A percentile compares a stretch with the other conserved stretches of the same genome.
phyloP scores from a whole-genome alignment of 2,888 invertebrate genomes.

The Oconnorella tubifera region DNA sequence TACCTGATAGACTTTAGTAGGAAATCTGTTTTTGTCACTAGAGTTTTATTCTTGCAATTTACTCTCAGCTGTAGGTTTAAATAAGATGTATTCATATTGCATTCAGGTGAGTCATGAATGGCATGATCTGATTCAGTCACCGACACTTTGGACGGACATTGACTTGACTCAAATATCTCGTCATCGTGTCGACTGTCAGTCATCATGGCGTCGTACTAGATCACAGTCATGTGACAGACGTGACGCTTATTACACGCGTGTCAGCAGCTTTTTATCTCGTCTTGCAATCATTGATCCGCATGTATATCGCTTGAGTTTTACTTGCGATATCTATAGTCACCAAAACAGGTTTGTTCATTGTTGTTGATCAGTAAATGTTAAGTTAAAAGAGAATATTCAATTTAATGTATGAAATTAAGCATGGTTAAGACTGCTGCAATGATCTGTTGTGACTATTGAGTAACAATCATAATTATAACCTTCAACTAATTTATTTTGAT shows the following conservation, averaged over 20 bases:
- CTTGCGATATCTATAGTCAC: constrained; percentile 46
- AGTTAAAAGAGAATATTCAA: too few species aligned
- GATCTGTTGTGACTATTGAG: too few species aligned
- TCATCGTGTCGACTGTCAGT: too few species aligned
- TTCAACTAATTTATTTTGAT: too few species aligned
- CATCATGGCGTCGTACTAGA: not conserved
- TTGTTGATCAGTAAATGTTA: not conserved
- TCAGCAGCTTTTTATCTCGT: constrained; percentile 43
- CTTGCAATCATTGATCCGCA: constrained; percentile 41
- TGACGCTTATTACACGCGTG: constrained; percentile 42
- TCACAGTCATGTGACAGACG: constrained; percentile 36
- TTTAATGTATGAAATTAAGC: too few species aligned
- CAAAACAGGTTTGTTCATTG: not conserved
- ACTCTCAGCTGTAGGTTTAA: too few species aligned
- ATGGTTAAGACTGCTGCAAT: too few species aligned
- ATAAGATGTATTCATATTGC: not conserved
- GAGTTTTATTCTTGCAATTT: too few species aligned
- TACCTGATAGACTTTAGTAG: too few species aligned
- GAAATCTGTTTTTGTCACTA: too few species aligned
- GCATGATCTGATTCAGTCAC: constrained; percentile 40
- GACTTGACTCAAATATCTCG: constrained; percentile 45
- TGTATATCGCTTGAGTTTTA: constrained; percentile 46
- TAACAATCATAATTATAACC: too few species aligned
- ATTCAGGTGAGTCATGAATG: constrained; percentile 44
- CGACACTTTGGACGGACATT: constrained; percentile 46